These are phyloP conservation scores for Loripinus fragilis DNA, from an alignment of 2,888 invertebrate genomes.

Conservation along the genomic window DNA sequence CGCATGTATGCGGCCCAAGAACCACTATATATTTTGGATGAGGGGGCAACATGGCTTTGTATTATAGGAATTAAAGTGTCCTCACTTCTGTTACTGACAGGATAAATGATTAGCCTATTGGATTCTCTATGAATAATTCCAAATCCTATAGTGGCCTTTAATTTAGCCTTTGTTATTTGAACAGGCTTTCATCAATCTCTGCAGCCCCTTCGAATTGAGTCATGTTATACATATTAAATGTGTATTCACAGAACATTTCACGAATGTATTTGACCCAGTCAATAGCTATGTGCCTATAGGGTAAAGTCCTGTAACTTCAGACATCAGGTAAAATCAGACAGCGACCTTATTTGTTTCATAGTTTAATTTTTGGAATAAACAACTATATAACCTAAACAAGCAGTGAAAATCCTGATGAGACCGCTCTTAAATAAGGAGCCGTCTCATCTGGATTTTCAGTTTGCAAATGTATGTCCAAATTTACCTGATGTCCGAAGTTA, in stretches of 20 bases:
- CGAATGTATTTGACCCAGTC: neutral
- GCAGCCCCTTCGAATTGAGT: neutral
- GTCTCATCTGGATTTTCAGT: too few species aligned
- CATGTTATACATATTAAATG: neutral
- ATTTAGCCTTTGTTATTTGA: neutral
- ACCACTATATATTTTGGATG: neutral
- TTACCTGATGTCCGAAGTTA: too few species aligned
- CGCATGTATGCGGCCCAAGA: neutral
- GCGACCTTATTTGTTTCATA: too few species aligned
- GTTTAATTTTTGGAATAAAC: too few species aligned
- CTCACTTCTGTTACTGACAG: neutral
- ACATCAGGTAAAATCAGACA: too few species aligned
- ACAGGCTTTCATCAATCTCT: constrained; percentile 13
- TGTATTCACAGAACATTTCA: neutral
- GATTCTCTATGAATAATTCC: constrained; percentile 2
- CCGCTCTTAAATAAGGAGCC: too few species aligned
- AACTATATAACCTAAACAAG: too few species aligned
- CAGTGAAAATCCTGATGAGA: too few species aligned
- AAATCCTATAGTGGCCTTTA: neutral
- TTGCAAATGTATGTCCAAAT: too few species aligned
- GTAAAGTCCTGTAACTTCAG: too few species aligned
- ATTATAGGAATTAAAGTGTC: constrained; percentile 4
- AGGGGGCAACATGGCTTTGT: constrained; percentile 15
- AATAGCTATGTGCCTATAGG: neutral
- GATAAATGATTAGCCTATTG: neutral